A percentile compares a stretch with the other conserved stretches of the same genome.
Evolutionary conservation across 2,113 vertebrate species (phyloP).

Genomic region (Micromys minutus): DNA sequence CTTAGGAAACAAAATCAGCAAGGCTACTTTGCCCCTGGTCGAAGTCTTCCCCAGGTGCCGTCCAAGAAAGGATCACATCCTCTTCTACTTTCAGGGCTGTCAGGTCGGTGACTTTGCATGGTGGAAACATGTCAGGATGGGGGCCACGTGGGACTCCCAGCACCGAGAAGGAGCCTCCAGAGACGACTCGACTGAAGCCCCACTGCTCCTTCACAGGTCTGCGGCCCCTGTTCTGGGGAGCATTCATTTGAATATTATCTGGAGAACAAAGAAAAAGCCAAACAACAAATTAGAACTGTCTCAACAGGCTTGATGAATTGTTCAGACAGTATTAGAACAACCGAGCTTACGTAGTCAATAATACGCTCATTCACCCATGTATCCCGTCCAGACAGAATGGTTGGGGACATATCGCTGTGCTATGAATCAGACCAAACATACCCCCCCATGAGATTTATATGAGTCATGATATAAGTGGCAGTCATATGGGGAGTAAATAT

Average conservation of each 20-base stretch:
- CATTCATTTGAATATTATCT: slow-evolving; percentile 83
- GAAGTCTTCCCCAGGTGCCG: slow-evolving; percentile 83
- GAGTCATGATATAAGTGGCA: not conserved
- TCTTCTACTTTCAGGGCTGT: slow-evolving; percentile 72
- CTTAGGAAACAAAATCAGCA: not conserved
- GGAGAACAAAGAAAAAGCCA: not conserved
- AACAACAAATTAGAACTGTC: not conserved
- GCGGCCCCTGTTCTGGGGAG: slow-evolving; percentile 66
- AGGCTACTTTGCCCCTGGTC: slow-evolving; percentile 83
- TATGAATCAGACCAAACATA: not conserved
- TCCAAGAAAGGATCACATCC: slow-evolving; percentile 80
- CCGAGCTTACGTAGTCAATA: not conserved
- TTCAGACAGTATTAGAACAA: slow-evolving; percentile 13
- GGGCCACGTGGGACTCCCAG: slow-evolving; percentile 35
- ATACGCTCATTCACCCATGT: not conserved
- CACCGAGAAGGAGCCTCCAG: slow-evolving; percentile 79
- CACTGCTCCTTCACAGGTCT: slow-evolving; percentile 54
- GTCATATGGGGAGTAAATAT: slow-evolving; percentile 32
- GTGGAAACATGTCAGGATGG: slow-evolving; percentile 78
- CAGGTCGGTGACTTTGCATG: slow-evolving; percentile 83
- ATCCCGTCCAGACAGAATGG: not conserved
- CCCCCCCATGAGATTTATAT: not conserved
- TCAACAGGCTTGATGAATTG: not conserved
- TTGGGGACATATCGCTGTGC: not conserved
- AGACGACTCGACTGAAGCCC: slow-evolving; percentile 78